Percentiles rank a stretch among this genome's conserved stretches.
Evolutionary conservation across 2,797 vertebrate species (phyloP).

Genomic region (Falco berigora): DNA sequence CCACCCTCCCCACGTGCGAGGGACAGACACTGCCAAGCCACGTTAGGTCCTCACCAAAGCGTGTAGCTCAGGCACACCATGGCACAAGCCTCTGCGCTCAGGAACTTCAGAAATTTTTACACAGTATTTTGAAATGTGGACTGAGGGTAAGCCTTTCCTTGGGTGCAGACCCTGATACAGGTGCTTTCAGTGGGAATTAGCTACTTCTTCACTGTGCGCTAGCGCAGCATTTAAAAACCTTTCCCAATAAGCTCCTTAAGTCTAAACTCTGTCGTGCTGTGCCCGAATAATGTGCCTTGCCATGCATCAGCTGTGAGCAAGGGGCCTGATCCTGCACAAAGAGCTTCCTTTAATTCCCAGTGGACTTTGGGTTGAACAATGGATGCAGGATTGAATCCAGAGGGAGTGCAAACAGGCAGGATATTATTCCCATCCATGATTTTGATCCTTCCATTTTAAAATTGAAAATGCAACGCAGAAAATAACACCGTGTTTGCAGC

Average conservation of each 20-base stretch:
- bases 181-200: not conserved
- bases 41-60: not conserved
- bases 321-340: not conserved
- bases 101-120: not conserved
- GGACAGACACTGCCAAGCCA: not conserved
- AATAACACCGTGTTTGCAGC: not conserved
- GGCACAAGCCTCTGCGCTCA: not conserved
- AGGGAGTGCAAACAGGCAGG: not conserved
- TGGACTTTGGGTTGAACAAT: not conserved
- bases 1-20: rapidly evolving
- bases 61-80: not conserved
- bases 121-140: not conserved
- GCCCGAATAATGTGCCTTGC: not conserved
- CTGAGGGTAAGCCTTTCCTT: not conserved
- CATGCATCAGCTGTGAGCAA: not conserved
- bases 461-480: not conserved
- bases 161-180: not conserved
- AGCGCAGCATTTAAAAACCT: not conserved
- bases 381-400: not conserved
- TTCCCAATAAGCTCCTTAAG: not conserved
- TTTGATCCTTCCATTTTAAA: slow-evolving; percentile 21
- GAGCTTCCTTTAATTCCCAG: not conserved
- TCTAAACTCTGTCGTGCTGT: not conserved
- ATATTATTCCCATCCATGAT: slow-evolving; percentile 33
- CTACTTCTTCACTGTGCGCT: not conserved